Evolutionary conservation across 2,888 invertebrate species (phyloP).

Genomic region (Pristionchus japonicus): DNA sequence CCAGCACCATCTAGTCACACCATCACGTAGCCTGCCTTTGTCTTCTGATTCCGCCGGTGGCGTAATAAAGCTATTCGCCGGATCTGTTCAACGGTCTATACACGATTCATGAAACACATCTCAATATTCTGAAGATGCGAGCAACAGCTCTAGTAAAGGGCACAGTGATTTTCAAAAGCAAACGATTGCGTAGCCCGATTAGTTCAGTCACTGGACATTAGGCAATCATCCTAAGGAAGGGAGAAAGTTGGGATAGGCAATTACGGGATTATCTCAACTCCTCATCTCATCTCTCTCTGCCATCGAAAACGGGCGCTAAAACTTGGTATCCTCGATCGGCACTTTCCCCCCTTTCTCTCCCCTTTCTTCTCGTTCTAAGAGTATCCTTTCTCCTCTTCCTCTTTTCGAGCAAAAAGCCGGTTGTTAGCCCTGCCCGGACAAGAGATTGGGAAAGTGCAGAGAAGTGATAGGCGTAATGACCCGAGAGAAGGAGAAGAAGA

Average conservation of each 20-base stretch:
- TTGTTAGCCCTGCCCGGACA: neutral
- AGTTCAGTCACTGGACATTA: neutral
- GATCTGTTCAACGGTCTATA: neutral
- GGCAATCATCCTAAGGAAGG: neutral
- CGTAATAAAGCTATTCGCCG: slow-evolving; percentile 24
- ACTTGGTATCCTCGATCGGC: neutral
- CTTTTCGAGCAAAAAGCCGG: neutral
- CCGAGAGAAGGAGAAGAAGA: neutral
- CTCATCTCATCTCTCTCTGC: neutral
- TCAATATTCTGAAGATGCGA: neutral
- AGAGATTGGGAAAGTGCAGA: neutral
- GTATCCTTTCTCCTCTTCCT: neutral
- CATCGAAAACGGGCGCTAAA: neutral
- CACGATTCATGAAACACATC: no score
- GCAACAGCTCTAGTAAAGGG: neutral
- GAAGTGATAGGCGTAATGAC: neutral
- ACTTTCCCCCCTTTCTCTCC: neutral
- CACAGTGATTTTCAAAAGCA: neutral
- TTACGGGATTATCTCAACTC: slow-evolving; percentile 9
- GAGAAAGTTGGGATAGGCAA: neutral
- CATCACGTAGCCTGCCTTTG: neutral
- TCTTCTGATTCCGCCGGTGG: neutral
- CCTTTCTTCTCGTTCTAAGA: neutral
- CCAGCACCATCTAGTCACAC: neutral
- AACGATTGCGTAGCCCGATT: neutral